phyloP scores from a whole-genome alignment of 23 tunicate species.

The Trididemnum nubilum region DNA sequence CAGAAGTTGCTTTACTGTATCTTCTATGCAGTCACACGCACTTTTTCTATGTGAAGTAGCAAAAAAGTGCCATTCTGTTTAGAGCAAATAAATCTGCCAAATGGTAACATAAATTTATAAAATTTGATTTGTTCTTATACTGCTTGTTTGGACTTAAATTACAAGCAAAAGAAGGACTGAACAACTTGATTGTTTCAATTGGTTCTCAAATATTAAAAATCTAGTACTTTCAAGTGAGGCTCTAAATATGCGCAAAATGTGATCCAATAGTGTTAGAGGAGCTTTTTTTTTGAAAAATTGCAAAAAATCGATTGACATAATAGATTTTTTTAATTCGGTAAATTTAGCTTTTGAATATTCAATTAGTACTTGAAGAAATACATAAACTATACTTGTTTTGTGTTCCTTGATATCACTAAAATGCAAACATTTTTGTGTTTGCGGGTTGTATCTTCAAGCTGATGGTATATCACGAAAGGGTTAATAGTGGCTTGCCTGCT shows the following conservation, averaged over 20 bases:
- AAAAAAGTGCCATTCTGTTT: constrained; percentile 34
- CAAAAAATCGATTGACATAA: neutral
- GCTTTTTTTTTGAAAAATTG: too few relatives aligned
- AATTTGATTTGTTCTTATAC: constrained; percentile 23
- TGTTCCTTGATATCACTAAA: constrained; percentile 16
- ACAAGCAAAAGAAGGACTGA: too few relatives aligned
- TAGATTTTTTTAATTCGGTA: neutral
- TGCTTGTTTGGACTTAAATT: too few relatives aligned
- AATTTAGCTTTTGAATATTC: neutral
- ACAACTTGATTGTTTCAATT: too few relatives aligned
- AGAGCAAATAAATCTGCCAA: constrained; percentile 1
- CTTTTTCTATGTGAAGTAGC: constrained; percentile 37
- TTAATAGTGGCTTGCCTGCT: constrained; percentile 21
- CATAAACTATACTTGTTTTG: neutral
- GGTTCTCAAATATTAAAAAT: too few relatives aligned
- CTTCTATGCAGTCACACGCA: constrained; percentile 28
- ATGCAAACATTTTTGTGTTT: constrained; percentile 19
- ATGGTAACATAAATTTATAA: constrained; percentile 19
- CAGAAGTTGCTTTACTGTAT: constrained; percentile 19
- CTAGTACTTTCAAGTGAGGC: too few relatives aligned
- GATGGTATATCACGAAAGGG: constrained; percentile 4
- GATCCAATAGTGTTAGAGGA: too few relatives aligned
- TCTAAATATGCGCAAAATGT: too few relatives aligned
- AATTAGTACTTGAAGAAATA: constrained; percentile 15
- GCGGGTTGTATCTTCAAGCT: neutral